Evolutionary conservation across 2,888 invertebrate genomes (phyloP), one percentile per base, ranked within the genome.

Genomic region (Mylabris sibirica): DNA sequence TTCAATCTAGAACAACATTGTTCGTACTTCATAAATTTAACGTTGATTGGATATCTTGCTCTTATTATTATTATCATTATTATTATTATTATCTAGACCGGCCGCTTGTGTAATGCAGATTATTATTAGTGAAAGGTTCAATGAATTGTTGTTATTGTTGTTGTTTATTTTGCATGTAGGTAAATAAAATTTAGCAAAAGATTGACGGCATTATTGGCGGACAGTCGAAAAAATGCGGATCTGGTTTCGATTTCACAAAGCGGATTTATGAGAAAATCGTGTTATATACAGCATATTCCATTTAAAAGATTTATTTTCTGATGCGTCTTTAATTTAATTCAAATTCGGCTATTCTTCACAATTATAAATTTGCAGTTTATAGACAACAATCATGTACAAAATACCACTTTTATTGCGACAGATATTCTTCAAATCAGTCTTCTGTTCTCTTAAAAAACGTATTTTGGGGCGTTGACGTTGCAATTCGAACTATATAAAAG

Each of bases 91-190:
- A 44, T 44, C 44, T 44, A 44, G 44, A 44, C 17, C 44, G 44
- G 66, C 35, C n/a, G 30, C 62, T 66, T 66, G 66, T 62, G 66
- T 38, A 67, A 67, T 59, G 30, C 49, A 60, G 44, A 44, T 44
- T 26, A 62, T 41, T 26, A 63, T 59, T 60, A 66, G 66, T 87
- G 88, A 79, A 84, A 86, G 72, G 44, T 44, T 44, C 44, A 44
- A 44, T 44, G 44, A 73, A 87, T 93, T 60, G 94, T 94, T 60
- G 5, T 44, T 38, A 1, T 1, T 44, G 41, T 14, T 41, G 14
- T 41, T 41, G 14, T 44, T 44, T 11, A 38, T 11, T 38, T 30
- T 30, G 8, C 30, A 30, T 30, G 30, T 12, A 38, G 11, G 12
- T 35, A 11, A 35, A 38, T 38, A 12, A 38, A 12, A 38, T 38